Evolutionary conservation across 2,888 invertebrate genomes (phyloP).

Genomic region (Aspidiotus destructor): DNA sequence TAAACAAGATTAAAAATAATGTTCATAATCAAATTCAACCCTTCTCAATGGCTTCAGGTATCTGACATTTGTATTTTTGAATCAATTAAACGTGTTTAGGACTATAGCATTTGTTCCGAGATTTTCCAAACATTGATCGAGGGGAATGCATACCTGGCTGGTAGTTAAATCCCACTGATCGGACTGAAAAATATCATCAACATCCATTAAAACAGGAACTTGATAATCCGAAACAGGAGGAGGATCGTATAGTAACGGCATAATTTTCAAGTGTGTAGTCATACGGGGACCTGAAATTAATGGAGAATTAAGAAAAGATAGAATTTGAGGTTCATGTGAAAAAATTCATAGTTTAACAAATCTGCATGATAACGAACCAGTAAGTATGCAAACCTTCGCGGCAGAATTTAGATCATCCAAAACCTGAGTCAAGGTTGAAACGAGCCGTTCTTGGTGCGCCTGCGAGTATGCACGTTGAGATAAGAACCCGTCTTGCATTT

Average conservation of each 20-base stretch:
- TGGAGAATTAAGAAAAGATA: background rate
- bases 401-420: slow-evolving; percentile 68
- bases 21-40: too few relatives aligned
- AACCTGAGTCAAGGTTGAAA: slow-evolving; percentile 66
- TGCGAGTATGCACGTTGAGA: slow-evolving; percentile 53
- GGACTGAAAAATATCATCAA: slow-evolving; percentile 53
- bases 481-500: slow-evolving; percentile 75
- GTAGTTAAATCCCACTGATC: slow-evolving; percentile 91
- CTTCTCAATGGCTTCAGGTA: too few relatives aligned
- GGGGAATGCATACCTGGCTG: slow-evolving; percentile 56
- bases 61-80: too few relatives aligned
- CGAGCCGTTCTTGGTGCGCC: slow-evolving; percentile 57
- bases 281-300: slow-evolving; percentile 62
- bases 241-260: slow-evolving; percentile 71
- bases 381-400: slow-evolving; percentile 62
- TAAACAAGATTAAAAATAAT: too few relatives aligned
- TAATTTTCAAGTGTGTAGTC: slow-evolving; percentile 80
- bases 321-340: background rate
- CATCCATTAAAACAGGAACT: slow-evolving; percentile 73
- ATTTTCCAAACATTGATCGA: too few relatives aligned
- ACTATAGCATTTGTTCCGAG: too few relatives aligned
- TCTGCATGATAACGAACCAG: slow-evolving; percentile 47
- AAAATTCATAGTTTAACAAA: slow-evolving; percentile 9
- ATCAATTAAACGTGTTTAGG: too few relatives aligned
- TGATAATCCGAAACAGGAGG: slow-evolving; percentile 73